Conservation (phyloP, 1,140 invertebrate genomes). For the Lepidurus apus region DNA sequence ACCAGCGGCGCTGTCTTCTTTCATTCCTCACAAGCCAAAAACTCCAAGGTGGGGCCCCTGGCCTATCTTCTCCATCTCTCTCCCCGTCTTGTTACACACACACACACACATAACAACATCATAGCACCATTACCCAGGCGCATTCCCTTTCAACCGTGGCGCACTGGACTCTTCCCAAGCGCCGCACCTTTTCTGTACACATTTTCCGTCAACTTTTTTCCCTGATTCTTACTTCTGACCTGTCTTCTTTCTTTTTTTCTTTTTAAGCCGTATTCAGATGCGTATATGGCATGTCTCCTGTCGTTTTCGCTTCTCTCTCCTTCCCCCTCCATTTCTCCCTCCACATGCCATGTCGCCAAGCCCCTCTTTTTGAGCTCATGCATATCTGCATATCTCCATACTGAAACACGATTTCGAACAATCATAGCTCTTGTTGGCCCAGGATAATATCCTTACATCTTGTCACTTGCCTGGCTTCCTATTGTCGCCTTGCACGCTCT, state of each 20-base stretch:
- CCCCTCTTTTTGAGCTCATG: background rate
- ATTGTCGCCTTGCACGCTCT: background rate
- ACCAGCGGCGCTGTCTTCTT: background rate
- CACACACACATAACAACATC: background rate
- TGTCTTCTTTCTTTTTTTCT: background rate
- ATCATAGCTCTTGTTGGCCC: constrained; percentile 12
- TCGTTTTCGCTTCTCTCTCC: background rate
- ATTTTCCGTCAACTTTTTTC: background rate
- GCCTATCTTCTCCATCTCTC: background rate
- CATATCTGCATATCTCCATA: constrained; percentile 3
- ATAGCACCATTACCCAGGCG: background rate
- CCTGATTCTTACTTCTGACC: background rate
- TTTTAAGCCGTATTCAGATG: background rate
- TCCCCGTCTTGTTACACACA: too few species aligned
- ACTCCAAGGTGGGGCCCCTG: background rate
- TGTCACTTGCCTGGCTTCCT: constrained; percentile 17
- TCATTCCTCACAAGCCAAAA: background rate
- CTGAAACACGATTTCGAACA: constrained; percentile 10
- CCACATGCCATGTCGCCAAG: constrained; percentile 7
- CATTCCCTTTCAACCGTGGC: background rate
- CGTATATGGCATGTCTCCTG: background rate
- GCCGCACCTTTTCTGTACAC: constrained; percentile 1
- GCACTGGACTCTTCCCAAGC: background rate
- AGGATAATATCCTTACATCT: background rate
- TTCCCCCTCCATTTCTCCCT: background rate